Conservation (phyloP, 1,140 invertebrate genomes). For the Melanaphis sacchari region DNA sequence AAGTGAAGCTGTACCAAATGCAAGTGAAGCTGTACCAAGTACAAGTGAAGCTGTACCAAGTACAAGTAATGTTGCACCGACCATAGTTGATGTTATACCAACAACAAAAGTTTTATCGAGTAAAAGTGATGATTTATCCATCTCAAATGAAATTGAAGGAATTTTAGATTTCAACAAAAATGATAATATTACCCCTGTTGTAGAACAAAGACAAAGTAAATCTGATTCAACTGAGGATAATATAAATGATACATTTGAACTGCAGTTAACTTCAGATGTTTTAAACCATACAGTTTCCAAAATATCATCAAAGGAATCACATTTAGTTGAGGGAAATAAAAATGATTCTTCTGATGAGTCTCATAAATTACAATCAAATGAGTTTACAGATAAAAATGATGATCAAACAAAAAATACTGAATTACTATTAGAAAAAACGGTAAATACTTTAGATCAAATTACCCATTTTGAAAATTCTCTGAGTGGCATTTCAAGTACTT, state of each 20-base stretch:
- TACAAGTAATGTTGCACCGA: not conserved
- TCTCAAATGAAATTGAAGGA: not conserved
- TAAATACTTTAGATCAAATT: not conserved
- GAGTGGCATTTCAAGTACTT: not conserved
- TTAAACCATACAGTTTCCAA: not conserved
- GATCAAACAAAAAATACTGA: not conserved
- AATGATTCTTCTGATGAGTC: not conserved
- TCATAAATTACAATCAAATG: not conserved
- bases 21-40: too few relatives aligned
- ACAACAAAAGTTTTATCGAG: too few relatives aligned
- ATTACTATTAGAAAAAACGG: constrained; percentile 2
- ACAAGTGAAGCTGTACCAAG: too few relatives aligned
- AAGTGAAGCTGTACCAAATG: not conserved
- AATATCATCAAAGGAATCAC: not conserved
- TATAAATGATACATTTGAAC: not conserved
- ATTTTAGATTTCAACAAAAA: not conserved
- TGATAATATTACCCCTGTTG: not conserved
- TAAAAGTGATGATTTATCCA: too few relatives aligned
- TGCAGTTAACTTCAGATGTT: not conserved
- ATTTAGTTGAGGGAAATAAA: not conserved
- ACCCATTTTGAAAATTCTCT: not conserved
- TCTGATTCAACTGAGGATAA: not conserved
- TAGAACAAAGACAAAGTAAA: not conserved
- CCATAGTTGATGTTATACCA: too few relatives aligned
- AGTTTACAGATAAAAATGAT: not conserved